Conservation (phyloP, 2,888 invertebrate species). For the Ochlodes sylvanus region DNA sequence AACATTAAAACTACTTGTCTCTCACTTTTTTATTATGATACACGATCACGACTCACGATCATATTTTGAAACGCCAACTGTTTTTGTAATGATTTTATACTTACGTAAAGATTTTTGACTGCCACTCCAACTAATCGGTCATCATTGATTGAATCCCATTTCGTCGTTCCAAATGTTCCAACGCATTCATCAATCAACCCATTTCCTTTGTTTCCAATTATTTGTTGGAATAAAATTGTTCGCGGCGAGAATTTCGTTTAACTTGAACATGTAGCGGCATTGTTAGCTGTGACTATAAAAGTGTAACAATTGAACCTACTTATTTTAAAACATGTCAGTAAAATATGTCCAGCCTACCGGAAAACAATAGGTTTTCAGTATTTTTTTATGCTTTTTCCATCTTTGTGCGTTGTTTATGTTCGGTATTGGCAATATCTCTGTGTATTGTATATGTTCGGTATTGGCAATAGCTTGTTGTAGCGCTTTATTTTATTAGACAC, state of each 20-base stretch:
- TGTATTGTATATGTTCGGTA: background rate
- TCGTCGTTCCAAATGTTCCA: background rate
- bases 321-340: too few relatives aligned
- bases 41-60: too few relatives aligned
- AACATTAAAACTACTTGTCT: too few relatives aligned
- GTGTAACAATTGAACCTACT: conserved; percentile 2
- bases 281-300: conserved; percentile 6
- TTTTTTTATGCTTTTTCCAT: background rate
- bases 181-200: background rate
- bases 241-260: conserved; percentile 1
- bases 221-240: background rate
- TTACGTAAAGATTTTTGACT: too few relatives aligned
- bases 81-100: too few relatives aligned
- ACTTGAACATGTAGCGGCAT: conserved; percentile 6
- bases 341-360: background rate
- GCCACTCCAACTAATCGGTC: too few relatives aligned
- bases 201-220: conserved; percentile 4
- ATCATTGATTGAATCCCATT: background rate
- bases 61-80: too few relatives aligned
- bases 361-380: background rate
- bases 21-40: too few relatives aligned
- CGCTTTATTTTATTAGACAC: background rate
- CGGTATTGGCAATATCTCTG: background rate
- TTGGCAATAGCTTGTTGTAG: background rate
- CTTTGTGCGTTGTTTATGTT: background rate